Evolutionary conservation across 2,888 invertebrate genomes (phyloP).

Genomic region (Danaus chrysippus): DNA sequence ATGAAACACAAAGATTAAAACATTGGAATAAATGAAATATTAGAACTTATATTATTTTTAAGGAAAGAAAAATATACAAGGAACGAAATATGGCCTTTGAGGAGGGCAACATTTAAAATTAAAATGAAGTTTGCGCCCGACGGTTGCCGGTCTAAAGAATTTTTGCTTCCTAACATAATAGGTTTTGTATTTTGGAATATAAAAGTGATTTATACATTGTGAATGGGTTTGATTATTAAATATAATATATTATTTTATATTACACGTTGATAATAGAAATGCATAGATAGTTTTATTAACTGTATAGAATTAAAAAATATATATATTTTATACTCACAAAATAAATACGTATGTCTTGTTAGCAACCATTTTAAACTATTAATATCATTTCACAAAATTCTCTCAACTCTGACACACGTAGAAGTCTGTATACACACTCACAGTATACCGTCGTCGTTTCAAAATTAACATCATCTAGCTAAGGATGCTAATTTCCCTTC

Average conservation of each 20-base stretch:
- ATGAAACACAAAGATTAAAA: neutral
- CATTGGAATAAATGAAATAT: slow-evolving; percentile 3
- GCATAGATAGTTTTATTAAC: neutral
- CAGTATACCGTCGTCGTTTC: slow-evolving; percentile 3
- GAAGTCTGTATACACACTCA: neutral
- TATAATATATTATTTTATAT: neutral
- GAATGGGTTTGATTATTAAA: neutral
- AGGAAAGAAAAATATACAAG: slow-evolving; percentile 5
- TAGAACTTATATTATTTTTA: slow-evolving; percentile 6
- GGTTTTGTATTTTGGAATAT: slow-evolving; percentile 14
- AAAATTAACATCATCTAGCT: slow-evolving; percentile 3
- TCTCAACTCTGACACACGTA: neutral
- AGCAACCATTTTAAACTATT: neutral
- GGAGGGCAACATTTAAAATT: slow-evolving; percentile 31
- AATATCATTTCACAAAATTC: slow-evolving; percentile 4
- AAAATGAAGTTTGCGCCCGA: slow-evolving; percentile 30
- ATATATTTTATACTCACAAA: neutral
- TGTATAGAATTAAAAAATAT: neutral
- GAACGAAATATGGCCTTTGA: slow-evolving; percentile 24
- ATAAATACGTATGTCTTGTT: neutral
- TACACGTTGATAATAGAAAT: neutral
- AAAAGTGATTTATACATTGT: slow-evolving; percentile 3
- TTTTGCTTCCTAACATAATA: slow-evolving; percentile 26
- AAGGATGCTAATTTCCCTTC: neutral
- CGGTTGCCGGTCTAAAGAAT: slow-evolving; percentile 24